Base-by-base conservation (phyloP, 2,797 vertebrate genomes). In the Micrastur ruficollis region DNA sequence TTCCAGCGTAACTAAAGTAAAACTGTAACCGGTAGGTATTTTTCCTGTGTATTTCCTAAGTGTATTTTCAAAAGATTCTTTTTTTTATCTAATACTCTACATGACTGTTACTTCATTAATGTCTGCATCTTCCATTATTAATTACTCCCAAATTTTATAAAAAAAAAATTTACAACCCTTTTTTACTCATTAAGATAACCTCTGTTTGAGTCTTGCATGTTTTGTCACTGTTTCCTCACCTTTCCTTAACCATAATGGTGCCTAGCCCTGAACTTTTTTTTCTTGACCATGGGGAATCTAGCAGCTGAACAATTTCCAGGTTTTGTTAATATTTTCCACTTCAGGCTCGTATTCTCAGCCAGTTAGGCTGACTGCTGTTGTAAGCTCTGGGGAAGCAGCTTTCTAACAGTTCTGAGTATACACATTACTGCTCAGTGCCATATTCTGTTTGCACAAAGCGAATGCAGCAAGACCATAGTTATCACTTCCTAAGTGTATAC, bases 401-500 rank as follows among this genome's bases (percentile, higher is more conserved):
- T 34, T 55, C 53, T 8, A 34, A 12, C 61, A 5, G 34, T 6
- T 25, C 72, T 17, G 55, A 46, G 36, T 2, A 6, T 2, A 36
- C 40, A 9, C 2, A 1, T 14, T 36, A 2, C 59, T 12, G 59
- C 40, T 72, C 65, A 5, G 32, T 47, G 79, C 47, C 14, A 5
- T 2, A 4, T 15, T 22, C 59, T 55, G 23, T 49, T 29, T 65
- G 44, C 63, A 26, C 75, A 59, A 36, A 65, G 36, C 27, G 31
- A 44, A 34, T 1, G 14, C 67, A 36, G 62, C 10, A 36, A 59
- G 47, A 53, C 36, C 81, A 9, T 14, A 17, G 32, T 29, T 20
- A 46, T 11, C n/a, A 1, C 36, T 29, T 62, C 66, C 49, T 20
- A 42, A n/a, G 36, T 0, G 0, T 46, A 4, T 5, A 8, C 29